Percentiles rank a stretch among this genome's conserved stretches.
These are phyloP conservation scores for Dendrolimus kikuchii DNA, from an alignment of 1,140 invertebrate species.

Conservation along the genomic window DNA sequence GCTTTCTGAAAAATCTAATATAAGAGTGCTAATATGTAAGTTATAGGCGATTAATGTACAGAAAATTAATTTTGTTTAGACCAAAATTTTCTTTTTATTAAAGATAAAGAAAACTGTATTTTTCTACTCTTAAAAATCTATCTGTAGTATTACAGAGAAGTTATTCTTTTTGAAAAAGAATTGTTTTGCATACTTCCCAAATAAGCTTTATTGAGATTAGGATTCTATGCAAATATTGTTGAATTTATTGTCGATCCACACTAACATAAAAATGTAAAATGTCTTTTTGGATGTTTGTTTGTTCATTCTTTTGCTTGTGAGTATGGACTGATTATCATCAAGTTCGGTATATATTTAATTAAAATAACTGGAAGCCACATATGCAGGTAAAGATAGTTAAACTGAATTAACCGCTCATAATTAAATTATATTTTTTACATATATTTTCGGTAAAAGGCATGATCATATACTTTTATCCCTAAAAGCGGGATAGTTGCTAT, in stretches of 20 bases:
- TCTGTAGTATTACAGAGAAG: constrained; percentile 19
- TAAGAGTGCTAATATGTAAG: constrained; percentile 30
- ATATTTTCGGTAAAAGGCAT: too few species aligned
- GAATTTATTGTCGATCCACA: background rate
- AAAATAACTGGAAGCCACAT: too few species aligned
- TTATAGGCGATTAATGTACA: constrained; percentile 3
- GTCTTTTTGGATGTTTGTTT: too few species aligned
- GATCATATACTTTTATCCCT: too few species aligned
- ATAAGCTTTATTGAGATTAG: constrained; percentile 41
- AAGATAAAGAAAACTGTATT: constrained; percentile 26
- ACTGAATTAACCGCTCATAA: too few species aligned
- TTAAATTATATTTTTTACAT: too few species aligned
- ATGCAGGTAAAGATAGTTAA: too few species aligned
- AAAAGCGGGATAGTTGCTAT: too few species aligned
- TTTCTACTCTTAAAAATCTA: constrained; percentile 1
- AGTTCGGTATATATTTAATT: too few species aligned
- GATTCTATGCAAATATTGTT: constrained; percentile 19
- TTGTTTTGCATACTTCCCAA: constrained; percentile 48
- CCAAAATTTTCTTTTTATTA: constrained; percentile 28
- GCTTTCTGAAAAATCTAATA: constrained; percentile 50
- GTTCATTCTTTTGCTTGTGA: too few species aligned
- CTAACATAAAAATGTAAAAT: too few species aligned
- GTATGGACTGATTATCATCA: too few species aligned
- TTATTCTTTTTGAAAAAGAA: constrained; percentile 71
- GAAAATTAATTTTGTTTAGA: constrained; percentile 28